phyloP scores from a whole-genome alignment of 2,113 vertebrate species.

The Hipposideros armiger region DNA sequence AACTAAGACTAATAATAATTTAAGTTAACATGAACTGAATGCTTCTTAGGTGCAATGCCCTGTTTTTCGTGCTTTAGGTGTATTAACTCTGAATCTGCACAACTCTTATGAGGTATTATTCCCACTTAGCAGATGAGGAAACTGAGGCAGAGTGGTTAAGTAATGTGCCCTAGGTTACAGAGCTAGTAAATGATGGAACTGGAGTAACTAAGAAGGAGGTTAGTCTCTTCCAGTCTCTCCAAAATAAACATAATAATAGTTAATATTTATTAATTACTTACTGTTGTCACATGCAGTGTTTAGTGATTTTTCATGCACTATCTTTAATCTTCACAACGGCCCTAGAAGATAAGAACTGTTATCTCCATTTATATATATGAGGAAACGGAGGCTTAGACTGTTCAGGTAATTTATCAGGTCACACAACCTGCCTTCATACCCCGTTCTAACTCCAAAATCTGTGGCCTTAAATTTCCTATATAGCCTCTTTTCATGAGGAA shows the following conservation, averaged over 20 bases:
- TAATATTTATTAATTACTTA: neutral
- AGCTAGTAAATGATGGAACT: slow-evolving; percentile 5
- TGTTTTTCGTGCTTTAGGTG: neutral
- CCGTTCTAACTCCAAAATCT: neutral
- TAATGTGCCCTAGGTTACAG: neutral
- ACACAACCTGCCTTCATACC: neutral
- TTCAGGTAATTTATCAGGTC: slow-evolving; percentile 13
- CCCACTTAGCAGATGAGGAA: neutral
- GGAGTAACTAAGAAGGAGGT: slow-evolving; percentile 34
- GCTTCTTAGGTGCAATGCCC: neutral
- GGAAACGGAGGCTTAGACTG: neutral
- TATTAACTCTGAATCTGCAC: neutral
- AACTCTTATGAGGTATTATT: neutral
- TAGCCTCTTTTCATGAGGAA: neutral
- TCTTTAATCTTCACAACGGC: slow-evolving; percentile 14
- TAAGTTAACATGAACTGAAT: slow-evolving; percentile 12
- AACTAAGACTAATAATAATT: neutral
- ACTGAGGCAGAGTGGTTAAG: neutral
- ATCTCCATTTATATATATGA: slow-evolving; percentile 14
- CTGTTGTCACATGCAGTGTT: neutral
- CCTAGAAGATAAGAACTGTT: neutral
- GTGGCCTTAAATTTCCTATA: neutral
- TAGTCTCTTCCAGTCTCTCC: neutral
- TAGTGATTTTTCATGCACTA: neutral
- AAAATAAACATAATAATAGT: slow-evolving; percentile 23